Percentiles rank a stretch among this genome's conserved stretches.
These are phyloP conservation scores for Meleagris gallopavo DNA, from an alignment of 2,113 vertebrate genomes.

Conservation along the genomic window DNA sequence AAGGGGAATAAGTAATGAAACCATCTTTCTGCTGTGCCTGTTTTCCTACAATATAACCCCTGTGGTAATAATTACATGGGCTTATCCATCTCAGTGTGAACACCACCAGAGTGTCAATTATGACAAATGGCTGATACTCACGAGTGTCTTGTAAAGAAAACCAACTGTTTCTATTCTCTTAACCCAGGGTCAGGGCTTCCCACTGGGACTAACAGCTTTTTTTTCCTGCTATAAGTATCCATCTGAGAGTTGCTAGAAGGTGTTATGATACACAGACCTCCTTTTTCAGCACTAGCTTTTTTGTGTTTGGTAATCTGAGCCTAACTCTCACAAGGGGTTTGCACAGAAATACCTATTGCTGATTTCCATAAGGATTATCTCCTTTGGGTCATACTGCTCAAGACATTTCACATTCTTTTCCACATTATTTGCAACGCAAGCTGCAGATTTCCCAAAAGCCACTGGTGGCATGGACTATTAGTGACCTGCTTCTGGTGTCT, in stretches of 20 bases:
- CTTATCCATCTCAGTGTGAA: conserved; percentile 57
- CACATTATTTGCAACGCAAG: conserved; percentile 43
- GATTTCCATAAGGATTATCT: conserved; percentile 31
- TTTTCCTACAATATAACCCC: conserved; percentile 50
- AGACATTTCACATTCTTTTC: conserved; percentile 14
- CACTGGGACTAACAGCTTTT: conserved; percentile 54
- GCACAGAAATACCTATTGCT: neutral
- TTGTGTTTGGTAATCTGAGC: conserved; percentile 2
- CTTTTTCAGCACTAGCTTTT: neutral
- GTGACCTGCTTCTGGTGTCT: conserved; percentile 21
- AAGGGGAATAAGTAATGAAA: conserved; percentile 41
- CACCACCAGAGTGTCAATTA: conserved; percentile 59
- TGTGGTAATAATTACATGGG: conserved; percentile 60
- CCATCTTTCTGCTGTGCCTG: conserved; percentile 18
- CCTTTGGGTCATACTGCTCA: neutral
- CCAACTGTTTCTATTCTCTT: conserved; percentile 30
- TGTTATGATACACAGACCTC: conserved; percentile 39
- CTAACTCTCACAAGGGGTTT: neutral
- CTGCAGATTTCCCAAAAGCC: conserved; percentile 3
- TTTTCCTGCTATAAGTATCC: conserved; percentile 20
- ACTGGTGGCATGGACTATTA: neutral
- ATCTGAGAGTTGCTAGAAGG: conserved; percentile 35
- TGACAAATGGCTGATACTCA: conserved; percentile 35
- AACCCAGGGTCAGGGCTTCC: conserved; percentile 49
- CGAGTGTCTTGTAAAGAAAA: conserved; percentile 44